phyloP scores from a whole-genome alignment of 2,113 vertebrate genomes.

The Oryzias celebensis region DNA sequence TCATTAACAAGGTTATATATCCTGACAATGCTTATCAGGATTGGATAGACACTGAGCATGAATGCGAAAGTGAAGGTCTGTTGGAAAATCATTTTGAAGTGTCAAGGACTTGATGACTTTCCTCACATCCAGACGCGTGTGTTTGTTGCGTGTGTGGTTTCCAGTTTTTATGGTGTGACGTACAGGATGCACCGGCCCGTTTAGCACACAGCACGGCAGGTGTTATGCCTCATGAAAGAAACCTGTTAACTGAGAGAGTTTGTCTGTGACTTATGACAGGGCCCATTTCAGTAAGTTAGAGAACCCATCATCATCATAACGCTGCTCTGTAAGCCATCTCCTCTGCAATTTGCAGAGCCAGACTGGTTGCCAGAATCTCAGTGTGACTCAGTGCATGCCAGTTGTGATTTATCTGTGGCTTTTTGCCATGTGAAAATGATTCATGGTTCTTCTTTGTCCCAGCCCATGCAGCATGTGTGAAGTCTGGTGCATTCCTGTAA shows the following conservation, averaged over 20 bases:
- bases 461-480: conserved; percentile 39
- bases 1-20: conserved; percentile 70
- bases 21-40: conserved; percentile 56
- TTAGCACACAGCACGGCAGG: conserved; percentile 35
- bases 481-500: conserved; percentile 43
- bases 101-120: conserved; percentile 63
- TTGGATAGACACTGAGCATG: conserved; percentile 43
- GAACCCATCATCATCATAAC: conserved; percentile 46
- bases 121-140: conserved; percentile 7
- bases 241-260: conserved; percentile 51
- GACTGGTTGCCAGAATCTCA: conserved; percentile 35
- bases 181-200: conserved; percentile 27
- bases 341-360: conserved; percentile 42
- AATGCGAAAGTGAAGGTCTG: conserved; percentile 16
- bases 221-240: conserved; percentile 38
- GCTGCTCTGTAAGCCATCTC: conserved; percentile 26
- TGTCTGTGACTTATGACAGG: conserved; percentile 34
- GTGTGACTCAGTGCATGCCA: conserved; percentile 37
- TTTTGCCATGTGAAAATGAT: conserved; percentile 63
- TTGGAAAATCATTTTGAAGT: conserved; percentile 39
- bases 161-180: conserved; percentile 28
- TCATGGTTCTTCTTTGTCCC: conserved; percentile 56
- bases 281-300: conserved; percentile 48
- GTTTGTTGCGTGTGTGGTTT: conserved; percentile 5
- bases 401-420: conserved; percentile 61